phyloP scores from a whole-genome alignment of 2,113 vertebrate species.

The Limanda limanda region DNA sequence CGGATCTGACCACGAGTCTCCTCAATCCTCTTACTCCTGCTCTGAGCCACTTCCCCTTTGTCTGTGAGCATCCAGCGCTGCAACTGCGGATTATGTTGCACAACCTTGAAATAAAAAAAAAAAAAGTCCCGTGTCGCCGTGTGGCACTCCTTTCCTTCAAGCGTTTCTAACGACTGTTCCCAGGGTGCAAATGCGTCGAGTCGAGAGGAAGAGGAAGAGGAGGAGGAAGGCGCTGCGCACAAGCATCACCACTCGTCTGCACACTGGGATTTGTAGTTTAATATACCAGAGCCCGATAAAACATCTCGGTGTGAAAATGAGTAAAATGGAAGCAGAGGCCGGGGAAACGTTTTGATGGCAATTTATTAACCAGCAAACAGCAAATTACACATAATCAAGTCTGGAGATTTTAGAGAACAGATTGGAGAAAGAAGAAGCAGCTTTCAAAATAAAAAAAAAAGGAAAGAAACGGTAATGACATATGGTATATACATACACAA shows the following conservation, averaged over 20 bases:
- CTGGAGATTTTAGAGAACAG: constrained; percentile 32
- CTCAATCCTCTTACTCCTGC: constrained; percentile 61
- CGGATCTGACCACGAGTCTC: constrained; percentile 39
- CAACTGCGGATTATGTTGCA: constrained; percentile 50
- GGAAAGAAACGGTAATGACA: constrained; percentile 15
- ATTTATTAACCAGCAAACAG: constrained; percentile 78
- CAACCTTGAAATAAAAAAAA: constrained; percentile 26
- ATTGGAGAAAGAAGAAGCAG: constrained; percentile 26
- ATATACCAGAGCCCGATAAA: not conserved
- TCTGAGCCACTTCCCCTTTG: constrained; percentile 36
- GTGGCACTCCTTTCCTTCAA: constrained; percentile 63
- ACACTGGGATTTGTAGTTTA: constrained; percentile 69
- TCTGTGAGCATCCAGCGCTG: constrained; percentile 20
- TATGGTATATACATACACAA: constrained; percentile 36
- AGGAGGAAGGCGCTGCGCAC: constrained; percentile 24
- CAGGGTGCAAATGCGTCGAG: not conserved
- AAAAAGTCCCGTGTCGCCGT: constrained; percentile 8
- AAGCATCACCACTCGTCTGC: constrained; percentile 60
- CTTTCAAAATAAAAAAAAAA: constrained; percentile 22
- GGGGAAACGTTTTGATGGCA: constrained; percentile 37
- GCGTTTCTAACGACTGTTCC: constrained; percentile 52
- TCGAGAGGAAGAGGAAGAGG: not conserved
- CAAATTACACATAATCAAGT: constrained; percentile 54
- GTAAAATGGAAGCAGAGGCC: not conserved
- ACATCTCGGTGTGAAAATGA: not conserved